These are phyloP conservation scores for Ophioninae sp. DNA, from an alignment of 2,888 invertebrate genomes.

Conservation along the genomic window DNA sequence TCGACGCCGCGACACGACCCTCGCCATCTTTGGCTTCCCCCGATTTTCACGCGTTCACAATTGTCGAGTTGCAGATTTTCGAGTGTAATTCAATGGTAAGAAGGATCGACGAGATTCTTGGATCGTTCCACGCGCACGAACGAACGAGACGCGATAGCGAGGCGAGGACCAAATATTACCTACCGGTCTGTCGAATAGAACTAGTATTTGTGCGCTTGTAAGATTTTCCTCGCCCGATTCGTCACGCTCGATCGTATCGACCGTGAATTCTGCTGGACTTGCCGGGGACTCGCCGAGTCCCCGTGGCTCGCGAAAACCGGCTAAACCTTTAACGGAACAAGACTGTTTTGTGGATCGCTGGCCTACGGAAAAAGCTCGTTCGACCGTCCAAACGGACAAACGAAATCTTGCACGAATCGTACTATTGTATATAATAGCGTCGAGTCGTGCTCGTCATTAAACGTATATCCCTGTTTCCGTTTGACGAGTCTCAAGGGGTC, in stretches of 20 bases:
- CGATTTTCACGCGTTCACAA: too few species aligned
- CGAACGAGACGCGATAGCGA: background rate
- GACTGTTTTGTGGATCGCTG: conserved; percentile 12
- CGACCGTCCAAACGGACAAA: background rate
- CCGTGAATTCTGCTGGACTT: background rate
- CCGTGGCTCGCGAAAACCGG: background rate
- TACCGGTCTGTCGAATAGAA: conserved; percentile 9
- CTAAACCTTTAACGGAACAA: background rate
- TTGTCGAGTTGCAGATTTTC: background rate
- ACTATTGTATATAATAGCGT: conserved; percentile 34
- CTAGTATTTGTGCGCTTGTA: background rate
- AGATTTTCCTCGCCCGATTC: background rate
- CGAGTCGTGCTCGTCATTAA: conserved; percentile 31
- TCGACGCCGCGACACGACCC: too few species aligned
- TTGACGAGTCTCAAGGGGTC: too few species aligned
- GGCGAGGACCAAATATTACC: background rate
- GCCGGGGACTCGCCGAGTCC: background rate
- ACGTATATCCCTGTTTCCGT: background rate
- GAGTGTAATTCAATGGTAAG: background rate
- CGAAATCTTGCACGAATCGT: background rate
- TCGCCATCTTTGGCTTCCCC: too few species aligned
- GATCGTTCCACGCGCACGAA: background rate
- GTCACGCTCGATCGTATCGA: background rate
- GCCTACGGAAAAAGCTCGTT: conserved; percentile 23
- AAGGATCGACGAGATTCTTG: background rate